Base-by-base conservation (phyloP, 2,113 vertebrate species). In the Halcyon senegalensis region DNA sequence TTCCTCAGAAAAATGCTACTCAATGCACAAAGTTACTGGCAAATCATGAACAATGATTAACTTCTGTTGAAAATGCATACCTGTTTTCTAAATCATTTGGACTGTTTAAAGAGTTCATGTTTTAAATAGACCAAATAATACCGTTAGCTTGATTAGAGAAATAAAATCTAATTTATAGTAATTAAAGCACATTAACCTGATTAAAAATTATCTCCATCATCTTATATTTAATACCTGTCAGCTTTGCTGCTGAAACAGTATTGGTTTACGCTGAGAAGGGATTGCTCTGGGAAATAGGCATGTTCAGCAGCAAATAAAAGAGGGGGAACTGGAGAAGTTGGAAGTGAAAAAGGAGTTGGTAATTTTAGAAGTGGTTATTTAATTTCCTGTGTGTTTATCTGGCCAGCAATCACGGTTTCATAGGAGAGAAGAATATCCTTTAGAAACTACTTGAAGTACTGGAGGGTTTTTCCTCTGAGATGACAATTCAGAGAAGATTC, bases 101-200 rank as follows among this genome's bases (percentile, higher is more conserved):
- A 14, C 56, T 75, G 9, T 48, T 89, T 46, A 28, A 77, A 86
- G 86, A 41, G 24, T 27, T 87, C 2, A 1, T 63, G 60, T 66
- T 94, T 89, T 79, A 93, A 92, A 82, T 53, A 96, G 62, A 62
- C n/a, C 48, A 92, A 76, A 79, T 84, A 92, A 96, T 89, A 44
- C 69, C 0, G 0, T 76, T 92, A 84, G 70, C 73, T 91, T 91
- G 30, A 89, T 94, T 89, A 92, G 80, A 79, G 89, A 86, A 92
- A 94, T 92, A 59, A 97, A 84, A 97, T 94, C 95, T 95, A 93
- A 94, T 96, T 96, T 93, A 62, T 21, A 62, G 84, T 87, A 93
- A 97, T 95, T 96, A 94, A 91, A 95, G 89, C 66, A 76, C 94
- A 90, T 94, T 96, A 94, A 89, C 88, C 62, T 97, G 90, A 96